These are phyloP conservation scores for Eonycteris spelaea DNA, from an alignment of 2,113 vertebrate genomes.

Conservation along the genomic window DNA sequence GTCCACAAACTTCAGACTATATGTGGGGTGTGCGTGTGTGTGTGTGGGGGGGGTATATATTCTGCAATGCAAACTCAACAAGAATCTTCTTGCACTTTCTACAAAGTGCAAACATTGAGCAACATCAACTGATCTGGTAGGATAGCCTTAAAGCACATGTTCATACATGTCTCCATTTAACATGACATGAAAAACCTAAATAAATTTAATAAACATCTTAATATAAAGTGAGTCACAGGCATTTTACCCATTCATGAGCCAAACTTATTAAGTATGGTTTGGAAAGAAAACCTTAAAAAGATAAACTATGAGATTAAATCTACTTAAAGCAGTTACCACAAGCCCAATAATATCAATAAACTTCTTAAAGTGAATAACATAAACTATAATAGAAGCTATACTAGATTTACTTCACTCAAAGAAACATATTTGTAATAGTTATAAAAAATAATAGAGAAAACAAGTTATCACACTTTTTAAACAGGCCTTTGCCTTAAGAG, in stretches of 20 bases:
- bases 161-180: background rate
- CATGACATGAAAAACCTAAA: background rate
- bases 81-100: background rate
- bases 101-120: background rate
- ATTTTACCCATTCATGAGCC: background rate
- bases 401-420: background rate
- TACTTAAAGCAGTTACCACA: constrained; percentile 20
- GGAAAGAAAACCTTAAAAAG: constrained; percentile 34
- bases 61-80: background rate
- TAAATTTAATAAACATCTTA: constrained; percentile 13
- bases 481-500: background rate
- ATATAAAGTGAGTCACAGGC: background rate
- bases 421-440: background rate
- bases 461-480: background rate
- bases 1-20: background rate
- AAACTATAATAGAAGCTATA: background rate
- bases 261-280: constrained; percentile 2
- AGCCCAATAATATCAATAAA: constrained; percentile 28
- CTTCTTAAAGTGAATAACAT: constrained; percentile 42
- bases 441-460: background rate
- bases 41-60: background rate
- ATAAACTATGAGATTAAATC: constrained; percentile 41
- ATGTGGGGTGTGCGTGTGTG: background rate
- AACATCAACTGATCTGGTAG: background rate
- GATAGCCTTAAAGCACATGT: background rate